Evolutionary conservation across 2,797 vertebrate genomes (phyloP).

Genomic region (Gallirallus australis): DNA sequence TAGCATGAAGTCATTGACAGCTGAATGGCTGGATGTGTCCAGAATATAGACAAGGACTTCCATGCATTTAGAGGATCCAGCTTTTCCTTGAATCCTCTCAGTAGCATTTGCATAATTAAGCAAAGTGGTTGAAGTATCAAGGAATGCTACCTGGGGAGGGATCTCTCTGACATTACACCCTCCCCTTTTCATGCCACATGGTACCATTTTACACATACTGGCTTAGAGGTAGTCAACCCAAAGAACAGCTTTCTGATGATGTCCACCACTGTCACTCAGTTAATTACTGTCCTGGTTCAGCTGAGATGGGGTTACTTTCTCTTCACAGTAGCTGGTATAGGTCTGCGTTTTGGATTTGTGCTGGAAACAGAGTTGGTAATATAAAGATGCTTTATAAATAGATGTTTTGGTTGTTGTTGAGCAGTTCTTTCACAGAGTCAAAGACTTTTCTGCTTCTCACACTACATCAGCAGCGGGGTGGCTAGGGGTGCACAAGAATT

Average conservation of each 20-base stretch:
- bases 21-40: background rate
- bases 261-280: background rate
- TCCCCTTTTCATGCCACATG: background rate
- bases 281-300: background rate
- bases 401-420: no score
- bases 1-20: background rate
- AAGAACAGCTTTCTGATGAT: background rate
- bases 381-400: no score
- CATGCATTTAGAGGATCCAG: background rate
- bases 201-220: rapidly evolving
- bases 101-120: conserved; percentile 18
- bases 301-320: no score
- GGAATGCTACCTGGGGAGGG: background rate
- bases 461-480: no score
- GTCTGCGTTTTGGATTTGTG: no score
- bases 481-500: no score
- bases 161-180: background rate
- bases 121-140: conserved; percentile 9
- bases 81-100: conserved; percentile 6
- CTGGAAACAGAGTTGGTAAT: no score
- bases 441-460: no score
- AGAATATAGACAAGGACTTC: background rate
- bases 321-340: no score
- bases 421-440: no score
- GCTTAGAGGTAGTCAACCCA: background rate